These are phyloP conservation scores for Sinosuthora webbiana DNA, from an alignment of 2,113 vertebrate genomes.

Conservation along the genomic window DNA sequence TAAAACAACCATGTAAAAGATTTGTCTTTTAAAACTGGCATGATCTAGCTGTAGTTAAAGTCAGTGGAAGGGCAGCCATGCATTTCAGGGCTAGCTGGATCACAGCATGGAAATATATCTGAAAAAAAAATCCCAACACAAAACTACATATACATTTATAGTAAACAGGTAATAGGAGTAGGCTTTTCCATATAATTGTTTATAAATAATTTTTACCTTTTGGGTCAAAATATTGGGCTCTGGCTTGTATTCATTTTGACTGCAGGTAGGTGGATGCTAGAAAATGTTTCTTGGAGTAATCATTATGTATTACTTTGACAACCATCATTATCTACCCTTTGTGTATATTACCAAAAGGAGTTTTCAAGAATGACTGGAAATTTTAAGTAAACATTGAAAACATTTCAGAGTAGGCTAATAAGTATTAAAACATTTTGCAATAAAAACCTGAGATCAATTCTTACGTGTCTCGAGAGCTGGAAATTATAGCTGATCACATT, in stretches of 20 bases:
- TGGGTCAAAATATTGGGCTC: conserved; percentile 34
- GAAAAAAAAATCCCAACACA: background rate
- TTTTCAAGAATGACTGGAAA: conserved; percentile 4
- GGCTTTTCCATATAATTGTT: background rate
- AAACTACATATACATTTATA: background rate
- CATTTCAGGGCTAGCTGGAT: background rate
- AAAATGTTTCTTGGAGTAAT: conserved; percentile 15
- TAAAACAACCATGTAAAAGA: background rate
- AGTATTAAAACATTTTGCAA: background rate
- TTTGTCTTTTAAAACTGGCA: background rate
- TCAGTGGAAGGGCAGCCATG: background rate
- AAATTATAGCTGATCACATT: background rate
- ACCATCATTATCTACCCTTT: background rate
- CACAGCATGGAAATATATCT: background rate
- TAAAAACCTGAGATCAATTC: background rate
- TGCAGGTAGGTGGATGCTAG: conserved; percentile 13
- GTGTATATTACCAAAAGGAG: background rate
- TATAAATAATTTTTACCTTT: background rate
- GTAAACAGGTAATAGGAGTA: background rate
- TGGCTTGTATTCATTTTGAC: conserved; percentile 25
- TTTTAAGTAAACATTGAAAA: background rate
- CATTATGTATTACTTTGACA: conserved; percentile 25
- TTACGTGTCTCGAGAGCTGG: fast-evolving
- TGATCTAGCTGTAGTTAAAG: background rate
- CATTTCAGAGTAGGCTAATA: background rate